Evolutionary conservation across 2,888 invertebrate species (phyloP), one percentile per base, ranked within the genome.

Genomic region (Oxystoma pomonae): DNA sequence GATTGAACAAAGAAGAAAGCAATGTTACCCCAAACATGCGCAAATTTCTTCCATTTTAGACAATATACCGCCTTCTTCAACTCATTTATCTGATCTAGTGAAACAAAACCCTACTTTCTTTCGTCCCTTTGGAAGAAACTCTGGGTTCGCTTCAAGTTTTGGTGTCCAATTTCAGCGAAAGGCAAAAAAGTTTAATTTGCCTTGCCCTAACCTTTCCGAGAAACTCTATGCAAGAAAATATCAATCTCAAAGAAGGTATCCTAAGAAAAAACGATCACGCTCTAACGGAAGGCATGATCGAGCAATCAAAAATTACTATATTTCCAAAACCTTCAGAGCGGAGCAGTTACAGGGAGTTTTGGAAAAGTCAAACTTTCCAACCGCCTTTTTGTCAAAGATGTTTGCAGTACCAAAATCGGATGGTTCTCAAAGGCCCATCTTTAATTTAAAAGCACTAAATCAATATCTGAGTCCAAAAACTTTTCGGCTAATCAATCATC

Each of bases 1-100:
- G 5, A 65, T 68, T 20, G 63, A 68, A 12, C 58, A 57, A 22
- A 58, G 68, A 60, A 51, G 66, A 55, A 66, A 60, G 53, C 16
- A 2, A 1, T 62, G 67, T 50, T 12, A 20, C 1, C 65, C 63
- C 19, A 62, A 55, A 35, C 20, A 67, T 62, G 16, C 16, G 12
- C 55, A 60, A 1, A 17, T 65, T 1, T 55, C 62, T 51, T 19
- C 51, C 1, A 2, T 52, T 17, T 21, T 65, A 7, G 60, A 59
- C 7, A 22, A 1, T 17, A 62, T 64, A n/a, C 63, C 63, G 2
- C 63, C 65, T 1, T 65, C 65, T 5, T 1, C 50, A 7, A 22
- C 63, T 16, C 60, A 60, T 35, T 55, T 65, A n/a, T 65, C 61
- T 16, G 62, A 62, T 20, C n/a, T 65, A 7, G 12, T 35, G 20